These are phyloP conservation scores for Manis crassicaudata DNA, from an alignment of 2,797 vertebrate genomes.

Conservation along the genomic window DNA sequence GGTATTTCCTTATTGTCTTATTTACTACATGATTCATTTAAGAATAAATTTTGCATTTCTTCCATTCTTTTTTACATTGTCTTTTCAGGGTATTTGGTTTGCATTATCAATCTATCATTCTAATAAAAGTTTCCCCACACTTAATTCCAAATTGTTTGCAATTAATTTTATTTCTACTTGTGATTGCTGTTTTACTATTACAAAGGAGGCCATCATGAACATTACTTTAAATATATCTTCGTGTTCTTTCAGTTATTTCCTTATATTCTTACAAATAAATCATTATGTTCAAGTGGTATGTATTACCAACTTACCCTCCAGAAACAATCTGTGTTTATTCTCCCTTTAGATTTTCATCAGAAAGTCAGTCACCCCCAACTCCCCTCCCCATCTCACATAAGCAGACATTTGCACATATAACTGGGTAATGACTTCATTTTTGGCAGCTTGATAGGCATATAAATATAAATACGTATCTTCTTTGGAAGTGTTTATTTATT, in stretches of 20 bases:
- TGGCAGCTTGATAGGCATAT: conserved; percentile 10
- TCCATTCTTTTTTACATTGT: background rate
- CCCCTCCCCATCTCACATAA: background rate
- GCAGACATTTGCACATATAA: background rate
- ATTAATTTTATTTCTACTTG: conserved; percentile 26
- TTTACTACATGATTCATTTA: background rate
- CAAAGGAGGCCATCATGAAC: background rate
- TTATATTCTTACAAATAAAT: conserved; percentile 12
- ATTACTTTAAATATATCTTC: background rate
- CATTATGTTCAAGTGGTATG: background rate
- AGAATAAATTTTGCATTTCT: background rate
- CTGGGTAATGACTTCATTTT: background rate
- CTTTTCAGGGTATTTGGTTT: background rate
- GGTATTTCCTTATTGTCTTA: background rate
- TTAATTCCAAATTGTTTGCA: conserved; percentile 3
- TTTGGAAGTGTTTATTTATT: conserved; percentile 44
- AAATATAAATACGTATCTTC: conserved; percentile 43
- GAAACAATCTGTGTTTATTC: conserved; percentile 32
- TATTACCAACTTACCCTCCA: background rate
- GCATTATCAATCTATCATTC: background rate
- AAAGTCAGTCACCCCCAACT: background rate
- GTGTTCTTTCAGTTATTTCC: background rate
- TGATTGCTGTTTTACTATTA: background rate
- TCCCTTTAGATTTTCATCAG: background rate
- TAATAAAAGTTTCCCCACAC: background rate